Evolutionary conservation across 1,140 invertebrate species (phyloP).

Genomic region (Bombus impatiens): DNA sequence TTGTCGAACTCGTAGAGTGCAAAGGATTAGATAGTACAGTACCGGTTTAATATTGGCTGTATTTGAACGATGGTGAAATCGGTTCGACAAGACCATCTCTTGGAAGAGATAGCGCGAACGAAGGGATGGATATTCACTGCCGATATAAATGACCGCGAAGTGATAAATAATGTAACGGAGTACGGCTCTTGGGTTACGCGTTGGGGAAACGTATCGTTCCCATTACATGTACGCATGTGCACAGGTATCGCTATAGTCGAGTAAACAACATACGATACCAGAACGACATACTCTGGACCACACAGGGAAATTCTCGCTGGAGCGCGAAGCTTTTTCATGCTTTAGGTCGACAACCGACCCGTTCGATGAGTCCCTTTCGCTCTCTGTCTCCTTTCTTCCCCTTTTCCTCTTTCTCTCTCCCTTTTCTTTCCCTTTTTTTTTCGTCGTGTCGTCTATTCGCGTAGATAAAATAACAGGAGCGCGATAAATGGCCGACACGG

Average conservation of each 20-base stretch:
- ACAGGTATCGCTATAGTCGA: constrained; percentile 46
- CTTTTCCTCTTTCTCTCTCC: no score
- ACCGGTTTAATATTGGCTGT: background rate
- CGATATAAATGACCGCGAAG: constrained; percentile 69
- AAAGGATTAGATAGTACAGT: background rate
- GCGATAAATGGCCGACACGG: constrained; percentile 32
- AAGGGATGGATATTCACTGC: constrained; percentile 56
- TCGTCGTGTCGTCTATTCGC: background rate
- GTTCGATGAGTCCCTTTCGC: background rate
- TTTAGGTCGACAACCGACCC: constrained; percentile 8
- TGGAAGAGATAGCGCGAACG: constrained; percentile 25
- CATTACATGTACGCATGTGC: constrained; percentile 62
- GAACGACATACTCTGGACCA: constrained; percentile 32
- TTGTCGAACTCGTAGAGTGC: background rate
- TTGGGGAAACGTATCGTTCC: constrained; percentile 73
- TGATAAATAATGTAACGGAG: constrained; percentile 74
- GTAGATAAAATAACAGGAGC: constrained; percentile 3
- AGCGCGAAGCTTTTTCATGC: constrained; percentile 39
- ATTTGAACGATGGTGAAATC: background rate
- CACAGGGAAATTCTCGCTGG: background rate
- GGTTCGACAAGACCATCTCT: constrained; percentile 2
- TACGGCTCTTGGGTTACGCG: constrained; percentile 68
- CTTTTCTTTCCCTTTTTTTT: background rate
- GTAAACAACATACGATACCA: constrained; percentile 58
- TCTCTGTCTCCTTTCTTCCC: background rate